These are phyloP conservation scores for Spondyliosoma cantharus DNA, from an alignment of 2,797 vertebrate species.

Conservation along the genomic window DNA sequence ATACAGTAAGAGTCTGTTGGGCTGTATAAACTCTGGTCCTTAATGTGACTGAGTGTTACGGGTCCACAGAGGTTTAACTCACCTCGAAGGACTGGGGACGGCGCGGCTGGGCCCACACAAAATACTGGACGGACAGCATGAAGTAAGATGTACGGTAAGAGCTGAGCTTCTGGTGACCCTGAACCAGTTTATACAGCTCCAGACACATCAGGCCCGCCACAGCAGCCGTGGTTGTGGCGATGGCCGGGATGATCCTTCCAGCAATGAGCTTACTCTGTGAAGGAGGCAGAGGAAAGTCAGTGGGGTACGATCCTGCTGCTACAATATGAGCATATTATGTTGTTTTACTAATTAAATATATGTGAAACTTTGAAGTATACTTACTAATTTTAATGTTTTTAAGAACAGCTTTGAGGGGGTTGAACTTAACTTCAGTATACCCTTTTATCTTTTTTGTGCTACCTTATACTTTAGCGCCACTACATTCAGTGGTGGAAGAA, in stretches of 20 bases:
- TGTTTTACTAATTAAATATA: background rate
- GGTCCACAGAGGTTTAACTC: conserved; percentile 68
- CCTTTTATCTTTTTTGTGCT: background rate
- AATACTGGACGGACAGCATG: conserved; percentile 76
- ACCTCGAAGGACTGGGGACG: conserved; percentile 77
- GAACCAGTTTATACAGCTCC: conserved; percentile 91
- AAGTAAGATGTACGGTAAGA: conserved; percentile 85
- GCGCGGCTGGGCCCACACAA: conserved; percentile 72
- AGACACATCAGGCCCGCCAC: conserved; percentile 90
- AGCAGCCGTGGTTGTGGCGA: conserved; percentile 89
- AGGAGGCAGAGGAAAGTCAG: conserved; percentile 11
- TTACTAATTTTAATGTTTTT: background rate
- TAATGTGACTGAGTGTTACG: conserved; percentile 22
- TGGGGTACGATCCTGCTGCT: background rate
- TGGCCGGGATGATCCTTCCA: conserved; percentile 90
- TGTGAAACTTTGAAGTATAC: background rate
- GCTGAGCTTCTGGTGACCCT: conserved; percentile 70
- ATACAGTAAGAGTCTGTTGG: conserved; percentile 68
- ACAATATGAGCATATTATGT: background rate
- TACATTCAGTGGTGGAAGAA: background rate
- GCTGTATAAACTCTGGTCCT: conserved; percentile 43
- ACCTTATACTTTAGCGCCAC: background rate
- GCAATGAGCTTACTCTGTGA: conserved; percentile 88
- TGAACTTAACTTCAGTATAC: background rate
- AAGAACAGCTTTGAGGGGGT: background rate